These are phyloP conservation scores for Oryctes rhinoceros DNA, from an alignment of 1,140 invertebrate species.

Conservation along the genomic window DNA sequence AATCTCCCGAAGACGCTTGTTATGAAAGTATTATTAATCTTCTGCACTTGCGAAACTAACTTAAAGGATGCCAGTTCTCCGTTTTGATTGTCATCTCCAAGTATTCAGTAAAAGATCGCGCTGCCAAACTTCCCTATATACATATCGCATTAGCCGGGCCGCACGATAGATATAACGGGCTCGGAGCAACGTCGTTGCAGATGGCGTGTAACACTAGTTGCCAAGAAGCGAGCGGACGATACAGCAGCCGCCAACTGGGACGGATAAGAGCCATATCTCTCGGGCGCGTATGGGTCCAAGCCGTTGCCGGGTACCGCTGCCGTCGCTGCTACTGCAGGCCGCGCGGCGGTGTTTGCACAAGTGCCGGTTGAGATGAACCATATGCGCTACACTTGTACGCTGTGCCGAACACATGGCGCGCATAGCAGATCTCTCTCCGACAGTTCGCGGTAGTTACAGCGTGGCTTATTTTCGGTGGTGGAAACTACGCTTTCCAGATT, in stretches of 20 bases:
- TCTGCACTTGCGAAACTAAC: not conserved
- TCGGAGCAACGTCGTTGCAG: not conserved
- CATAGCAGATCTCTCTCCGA: not conserved
- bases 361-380: conserved; percentile 2
- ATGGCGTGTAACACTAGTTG: not conserved
- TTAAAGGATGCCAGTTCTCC: not conserved
- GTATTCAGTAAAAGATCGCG: not conserved
- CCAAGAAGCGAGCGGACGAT: not conserved
- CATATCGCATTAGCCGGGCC: not conserved
- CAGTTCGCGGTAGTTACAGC: not conserved
- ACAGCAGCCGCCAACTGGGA: not conserved
- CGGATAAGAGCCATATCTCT: conserved; percentile 1
- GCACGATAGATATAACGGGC: too few species aligned
- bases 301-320: not conserved
- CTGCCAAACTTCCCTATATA: not conserved
- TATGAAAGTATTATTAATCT: not conserved
- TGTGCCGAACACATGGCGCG: conserved; percentile 20
- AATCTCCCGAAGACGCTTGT: not conserved
- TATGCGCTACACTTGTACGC: conserved; percentile 9
- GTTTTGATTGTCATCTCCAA: not conserved
- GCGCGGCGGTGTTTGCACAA: not conserved
- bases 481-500: conserved; percentile 31
- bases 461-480: conserved; percentile 16
- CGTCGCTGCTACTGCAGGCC: not conserved
- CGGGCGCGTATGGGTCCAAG: not conserved